These are phyloP conservation scores for Conus canariensis DNA, from an alignment of 2,888 invertebrate genomes.

Conservation along the genomic window DNA sequence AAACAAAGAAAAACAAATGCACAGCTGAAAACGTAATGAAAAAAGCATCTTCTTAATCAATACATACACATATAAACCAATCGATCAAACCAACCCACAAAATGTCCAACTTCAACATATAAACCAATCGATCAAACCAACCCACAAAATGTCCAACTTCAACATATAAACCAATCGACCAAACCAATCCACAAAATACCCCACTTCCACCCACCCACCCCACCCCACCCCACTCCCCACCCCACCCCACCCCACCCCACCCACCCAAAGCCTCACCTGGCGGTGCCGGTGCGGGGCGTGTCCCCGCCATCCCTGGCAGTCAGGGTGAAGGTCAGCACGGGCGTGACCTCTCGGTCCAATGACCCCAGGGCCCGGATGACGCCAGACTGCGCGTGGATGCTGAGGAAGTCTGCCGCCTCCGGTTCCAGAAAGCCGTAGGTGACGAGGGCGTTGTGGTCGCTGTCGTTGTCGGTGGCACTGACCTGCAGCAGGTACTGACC, in stretches of 20 bases:
- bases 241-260: not conserved
- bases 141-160: not conserved
- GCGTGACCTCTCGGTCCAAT: slow-evolving; percentile 61
- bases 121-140: not conserved
- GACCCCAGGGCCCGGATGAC: slow-evolving; percentile 57
- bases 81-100: not conserved
- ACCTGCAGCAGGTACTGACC: slow-evolving; percentile 57
- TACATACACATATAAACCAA: not conserved
- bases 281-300: slow-evolving; percentile 57
- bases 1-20: too few species aligned
- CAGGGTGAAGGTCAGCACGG: slow-evolving; percentile 54
- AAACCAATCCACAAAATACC: not conserved
- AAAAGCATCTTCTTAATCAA: not conserved
- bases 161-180: not conserved
- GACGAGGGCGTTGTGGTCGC: slow-evolving; percentile 44
- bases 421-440: slow-evolving; percentile 48
- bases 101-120: not conserved
- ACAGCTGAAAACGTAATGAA: not conserved
- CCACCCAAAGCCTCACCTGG: slow-evolving; percentile 25
- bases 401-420: slow-evolving; percentile 34
- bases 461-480: slow-evolving; percentile 58
- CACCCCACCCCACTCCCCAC: not conserved
- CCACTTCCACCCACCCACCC: not conserved
- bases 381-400: slow-evolving; percentile 60
- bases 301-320: slow-evolving; percentile 59